Evolutionary conservation across 2,113 vertebrate genomes (phyloP), one percentile per base, ranked within the genome.

Genomic region (Pachycephala philippinensis): DNA sequence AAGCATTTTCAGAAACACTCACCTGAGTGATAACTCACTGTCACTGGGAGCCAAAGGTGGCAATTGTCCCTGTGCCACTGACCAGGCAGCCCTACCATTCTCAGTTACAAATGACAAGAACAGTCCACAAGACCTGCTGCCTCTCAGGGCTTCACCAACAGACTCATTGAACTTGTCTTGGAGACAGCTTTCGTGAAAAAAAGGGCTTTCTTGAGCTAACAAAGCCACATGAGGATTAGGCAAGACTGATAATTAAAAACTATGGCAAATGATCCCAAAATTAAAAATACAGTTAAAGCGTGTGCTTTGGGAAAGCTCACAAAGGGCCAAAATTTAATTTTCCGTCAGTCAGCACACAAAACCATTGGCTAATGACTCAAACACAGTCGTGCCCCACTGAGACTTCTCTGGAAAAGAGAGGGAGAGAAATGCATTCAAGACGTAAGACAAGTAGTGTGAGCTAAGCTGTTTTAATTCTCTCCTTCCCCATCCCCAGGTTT

Each of bases 11-110:
- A 20, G 68, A 50, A 89, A 40, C 37, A 35, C 26, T 40, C n/a
- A 45, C 21, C 39, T 33, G 50, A 1, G 0, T 47, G 44, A 12
- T 27, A 54, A 42, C 16, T 74, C 26, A 4, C 4, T 33, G 60
- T 59, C 47, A 17, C 33, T 19, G 53, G 24, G 64, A 76, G 45
- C 33, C 77, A 78, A 50, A 50, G 35, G 30, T 2, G 3, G 22
- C 0, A 0, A 35, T 20, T 3, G 1, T 44, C 47, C 42, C 45
- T 1, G 0, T 50, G 60, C 35, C 47, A 35, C 61, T 4, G 0
- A 15, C 28, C 6, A 1, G 20, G 28, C 11, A 6, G 57, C 44
- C 84, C 56, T 17, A 6, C 49, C n/a, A 1, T 37, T 63, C 65
- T 68, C 15, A 0, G 10, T 15, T 28, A 42, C 37, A 37, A 80